These are phyloP conservation scores for Phyllostomus hastatus DNA, from an alignment of 2,113 vertebrate genomes.

Conservation along the genomic window DNA sequence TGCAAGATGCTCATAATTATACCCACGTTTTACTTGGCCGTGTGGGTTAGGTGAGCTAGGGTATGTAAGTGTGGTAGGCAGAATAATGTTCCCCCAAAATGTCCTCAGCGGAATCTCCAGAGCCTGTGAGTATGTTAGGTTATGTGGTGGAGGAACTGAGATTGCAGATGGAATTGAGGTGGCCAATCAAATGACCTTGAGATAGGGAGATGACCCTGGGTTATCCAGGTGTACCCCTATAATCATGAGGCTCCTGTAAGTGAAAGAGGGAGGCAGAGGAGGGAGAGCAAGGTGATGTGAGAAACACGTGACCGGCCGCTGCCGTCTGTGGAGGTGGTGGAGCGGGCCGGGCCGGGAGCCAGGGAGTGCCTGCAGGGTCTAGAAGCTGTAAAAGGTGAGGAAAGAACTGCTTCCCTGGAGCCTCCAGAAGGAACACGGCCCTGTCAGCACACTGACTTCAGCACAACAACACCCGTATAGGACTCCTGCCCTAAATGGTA, in stretches of 20 bases:
- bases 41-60: too few relatives aligned
- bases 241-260: not conserved
- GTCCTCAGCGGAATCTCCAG: too few relatives aligned
- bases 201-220: too few relatives aligned
- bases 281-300: not conserved
- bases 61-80: rapidly evolving
- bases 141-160: too few relatives aligned
- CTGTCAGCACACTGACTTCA: rapidly evolving
- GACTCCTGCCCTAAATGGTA: not conserved
- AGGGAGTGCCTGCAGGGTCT: not conserved
- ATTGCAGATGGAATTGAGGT: not conserved
- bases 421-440: not conserved
- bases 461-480: not conserved
- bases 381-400: not conserved
- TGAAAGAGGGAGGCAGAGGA: not conserved
- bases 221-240: rapidly evolving
- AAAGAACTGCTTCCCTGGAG: not conserved
- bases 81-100: too few relatives aligned
- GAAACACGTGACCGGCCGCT: rapidly evolving
- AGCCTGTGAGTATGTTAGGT: not conserved
- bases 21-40: not conserved
- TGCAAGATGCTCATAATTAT: not conserved
- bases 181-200: not conserved
- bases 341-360: not conserved
- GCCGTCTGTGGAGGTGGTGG: not conserved